Evolutionary conservation across 1,140 invertebrate species (phyloP), one percentile per base, ranked within the genome.

Genomic region (Ceratina calcarata): DNA sequence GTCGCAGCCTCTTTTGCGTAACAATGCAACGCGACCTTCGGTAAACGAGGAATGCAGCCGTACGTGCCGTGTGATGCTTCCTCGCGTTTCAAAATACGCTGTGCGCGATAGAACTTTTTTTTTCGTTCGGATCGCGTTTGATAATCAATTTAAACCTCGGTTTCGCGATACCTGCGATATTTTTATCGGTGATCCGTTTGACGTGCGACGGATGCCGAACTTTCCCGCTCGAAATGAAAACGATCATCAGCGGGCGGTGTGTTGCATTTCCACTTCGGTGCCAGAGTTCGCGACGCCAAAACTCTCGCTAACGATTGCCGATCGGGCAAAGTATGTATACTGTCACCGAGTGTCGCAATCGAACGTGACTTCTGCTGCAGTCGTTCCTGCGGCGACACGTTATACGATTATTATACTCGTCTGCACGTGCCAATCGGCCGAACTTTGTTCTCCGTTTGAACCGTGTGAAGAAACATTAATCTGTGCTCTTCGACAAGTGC

Each of bases 301-400:
- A 71, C 22, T 64, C 70, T 74, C 80, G 22, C 7, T 58, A 45
- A 57, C 53, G 53, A 55, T 71, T 72, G 64, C 71, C 68, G 76
- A 78, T 78, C 68, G 68, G 8, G 16, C 49, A 2, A 72, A 49
- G 53, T 55, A 55, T 37, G 58, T 55, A 78, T 80, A 70, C 22
- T 79, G 68, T 67, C 55, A 55, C n/a, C 6, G 27, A 20, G 73
- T 85, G 76, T 77, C 77, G 72, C 77, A 81, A 86, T 85, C 61
- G 69, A 83, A 77, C 82, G 86, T 79, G 78, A 83, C 80, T 65
- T 71, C 16, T 67, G 80, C 57, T 55, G 60, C 58, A 45, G 61
- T 73, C 58, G 78, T 60, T 83, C 58, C 70, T 74, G 68, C 58
- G 45, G 68, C 4, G 37, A 32, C 45, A 55, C 24, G 55, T 65